Conservation (phyloP, 2,113 vertebrate species). For the Notechis scutatus region DNA sequence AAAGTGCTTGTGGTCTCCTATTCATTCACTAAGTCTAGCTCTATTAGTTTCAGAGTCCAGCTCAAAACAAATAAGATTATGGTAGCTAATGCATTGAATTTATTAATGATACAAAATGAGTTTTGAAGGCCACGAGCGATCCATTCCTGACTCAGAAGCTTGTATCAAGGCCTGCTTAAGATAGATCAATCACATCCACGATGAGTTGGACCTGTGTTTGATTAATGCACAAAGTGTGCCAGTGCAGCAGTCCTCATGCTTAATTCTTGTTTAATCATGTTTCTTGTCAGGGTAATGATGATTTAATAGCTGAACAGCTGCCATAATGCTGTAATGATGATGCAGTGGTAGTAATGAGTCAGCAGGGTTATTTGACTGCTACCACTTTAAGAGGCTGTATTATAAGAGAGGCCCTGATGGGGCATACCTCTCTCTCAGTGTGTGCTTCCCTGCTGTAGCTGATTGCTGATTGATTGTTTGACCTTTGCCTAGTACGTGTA, state of each 20-base stretch:
- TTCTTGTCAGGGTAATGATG: too few species aligned
- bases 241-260: not conserved
- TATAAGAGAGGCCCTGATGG: too few species aligned
- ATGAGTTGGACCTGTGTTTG: not conserved
- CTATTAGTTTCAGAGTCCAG: not conserved
- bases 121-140: not conserved
- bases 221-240: not conserved
- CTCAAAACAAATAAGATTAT: not conserved
- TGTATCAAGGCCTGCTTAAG: too few species aligned
- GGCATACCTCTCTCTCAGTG: too few species aligned
- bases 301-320: too few species aligned
- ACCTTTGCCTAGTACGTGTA: too few species aligned
- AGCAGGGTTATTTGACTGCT: too few species aligned
- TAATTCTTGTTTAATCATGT: not conserved
- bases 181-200: not conserved
- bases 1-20: not conserved
- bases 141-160: not conserved
- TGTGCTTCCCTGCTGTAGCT: too few species aligned
- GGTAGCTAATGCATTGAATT: not conserved
- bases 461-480: too few species aligned
- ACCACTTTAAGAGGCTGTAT: too few species aligned
- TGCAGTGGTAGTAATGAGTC: too few species aligned
- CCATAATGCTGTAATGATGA: too few species aligned
- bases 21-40: not conserved
- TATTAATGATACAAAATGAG: not conserved